A percentile compares a stretch with the other conserved stretches of the same genome.
Evolutionary conservation across 2,888 invertebrate species (phyloP).

Genomic region (Agrilus biguttatus): DNA sequence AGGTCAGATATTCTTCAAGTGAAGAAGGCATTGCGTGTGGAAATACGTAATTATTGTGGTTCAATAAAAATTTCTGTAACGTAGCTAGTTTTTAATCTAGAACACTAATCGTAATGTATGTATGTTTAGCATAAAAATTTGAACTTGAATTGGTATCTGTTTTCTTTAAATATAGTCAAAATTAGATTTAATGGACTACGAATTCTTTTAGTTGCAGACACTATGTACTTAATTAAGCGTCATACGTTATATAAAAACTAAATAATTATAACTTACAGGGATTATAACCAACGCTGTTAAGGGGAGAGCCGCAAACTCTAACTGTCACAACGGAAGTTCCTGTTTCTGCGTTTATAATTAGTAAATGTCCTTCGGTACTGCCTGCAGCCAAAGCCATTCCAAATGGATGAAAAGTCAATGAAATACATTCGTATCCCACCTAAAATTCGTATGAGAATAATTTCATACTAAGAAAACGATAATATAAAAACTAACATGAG

Average conservation of each 20-base stretch:
- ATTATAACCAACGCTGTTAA: conserved; percentile 77
- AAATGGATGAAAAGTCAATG: conserved; percentile 75
- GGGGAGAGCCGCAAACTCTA: conserved; percentile 73
- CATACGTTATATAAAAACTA: background rate
- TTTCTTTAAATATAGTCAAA: no score
- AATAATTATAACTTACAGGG: conserved; percentile 46
- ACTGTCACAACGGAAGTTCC: conserved; percentile 75
- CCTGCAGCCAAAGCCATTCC: conserved; percentile 80
- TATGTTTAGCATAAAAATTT: no score
- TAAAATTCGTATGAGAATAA: conserved; percentile 19
- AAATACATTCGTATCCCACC: conserved; percentile 78
- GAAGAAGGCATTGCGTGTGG: no score
- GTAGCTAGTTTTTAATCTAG: no score
- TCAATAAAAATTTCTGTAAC: no score
- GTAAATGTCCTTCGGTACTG: conserved; percentile 76
- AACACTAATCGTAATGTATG: no score
- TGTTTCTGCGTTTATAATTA: conserved; percentile 74
- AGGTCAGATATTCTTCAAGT: no score
- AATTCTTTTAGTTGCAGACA: no score
- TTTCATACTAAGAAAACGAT: background rate
- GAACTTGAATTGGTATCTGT: no score
- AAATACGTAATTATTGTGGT: no score
- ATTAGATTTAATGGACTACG: no score
- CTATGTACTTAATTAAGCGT: no score
- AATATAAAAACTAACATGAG: conserved; percentile 42